These are phyloP conservation scores for Clepsis dumicolana DNA, from an alignment of 2,888 invertebrate genomes.

Conservation along the genomic window DNA sequence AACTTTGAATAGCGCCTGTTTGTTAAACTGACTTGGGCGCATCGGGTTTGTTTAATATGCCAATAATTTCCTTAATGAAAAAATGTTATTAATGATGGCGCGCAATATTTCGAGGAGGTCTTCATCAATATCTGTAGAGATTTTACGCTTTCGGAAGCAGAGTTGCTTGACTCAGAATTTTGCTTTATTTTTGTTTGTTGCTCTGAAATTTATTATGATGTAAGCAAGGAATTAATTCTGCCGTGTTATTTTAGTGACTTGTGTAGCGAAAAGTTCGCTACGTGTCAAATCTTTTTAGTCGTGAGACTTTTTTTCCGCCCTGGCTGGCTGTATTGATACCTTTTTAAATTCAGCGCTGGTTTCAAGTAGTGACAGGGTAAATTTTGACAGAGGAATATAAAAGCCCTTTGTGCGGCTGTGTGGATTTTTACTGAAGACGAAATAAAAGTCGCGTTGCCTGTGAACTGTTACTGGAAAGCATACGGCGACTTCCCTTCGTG, in stretches of 20 bases:
- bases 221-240: background rate
- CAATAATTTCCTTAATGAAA: constrained; percentile 36
- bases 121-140: constrained; percentile 15
- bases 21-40: constrained; percentile 29
- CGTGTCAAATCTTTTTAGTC: no score
- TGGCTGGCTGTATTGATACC: no score
- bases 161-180: background rate
- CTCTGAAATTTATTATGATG: background rate
- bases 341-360: no score
- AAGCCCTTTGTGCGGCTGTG: no score
- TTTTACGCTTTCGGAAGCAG: background rate
- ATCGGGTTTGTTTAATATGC: constrained; percentile 37
- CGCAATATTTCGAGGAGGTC: constrained; percentile 35
- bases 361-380: no score
- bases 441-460: no score
- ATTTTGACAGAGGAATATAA: no score
- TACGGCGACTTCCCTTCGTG: no score
- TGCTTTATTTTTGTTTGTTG: background rate
- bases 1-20: constrained; percentile 46
- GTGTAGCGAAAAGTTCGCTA: no score
- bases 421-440: no score
- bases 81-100: constrained; percentile 35
- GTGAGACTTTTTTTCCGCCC: no score
- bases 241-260: constrained; percentile 6
- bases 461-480: no score